Percentiles rank a stretch among this genome's conserved stretches.
phyloP scores from a whole-genome alignment of 2,797 vertebrate genomes.

The Poecilia picta region DNA sequence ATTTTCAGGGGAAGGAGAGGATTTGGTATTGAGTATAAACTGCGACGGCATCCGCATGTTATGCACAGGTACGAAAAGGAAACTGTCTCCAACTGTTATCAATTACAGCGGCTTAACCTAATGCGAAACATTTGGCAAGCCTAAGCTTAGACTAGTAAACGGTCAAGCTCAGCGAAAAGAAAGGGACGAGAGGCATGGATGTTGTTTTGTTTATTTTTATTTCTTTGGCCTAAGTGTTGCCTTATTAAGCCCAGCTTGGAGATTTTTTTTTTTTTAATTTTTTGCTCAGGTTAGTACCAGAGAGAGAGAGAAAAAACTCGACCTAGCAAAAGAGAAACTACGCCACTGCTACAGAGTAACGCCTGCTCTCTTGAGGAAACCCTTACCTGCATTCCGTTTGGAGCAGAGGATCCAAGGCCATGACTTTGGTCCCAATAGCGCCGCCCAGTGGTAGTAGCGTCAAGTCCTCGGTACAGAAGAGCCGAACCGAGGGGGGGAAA shows the following conservation, averaged over 20 bases:
- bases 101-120: slow-evolving; percentile 31
- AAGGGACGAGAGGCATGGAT: slow-evolving; percentile 73
- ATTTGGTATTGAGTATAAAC: slow-evolving; percentile 45
- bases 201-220: slow-evolving; percentile 3
- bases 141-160: slow-evolving; percentile 67
- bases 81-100: slow-evolving; percentile 17
- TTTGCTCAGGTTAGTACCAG: slow-evolving; percentile 41
- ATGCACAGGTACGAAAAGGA: not conserved
- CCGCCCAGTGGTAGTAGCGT: slow-evolving; percentile 86
- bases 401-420: slow-evolving; percentile 82
- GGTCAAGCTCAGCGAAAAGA: slow-evolving; percentile 72
- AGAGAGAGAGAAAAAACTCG: slow-evolving; percentile 15
- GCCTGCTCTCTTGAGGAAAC: slow-evolving; percentile 7
- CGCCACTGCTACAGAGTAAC: not conserved
- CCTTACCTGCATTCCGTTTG: slow-evolving; percentile 67
- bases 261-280: slow-evolving; percentile 23
- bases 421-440: slow-evolving; percentile 97
- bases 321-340: not conserved
- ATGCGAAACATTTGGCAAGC: slow-evolving; percentile 58
- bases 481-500: slow-evolving; percentile 40
- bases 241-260: slow-evolving; percentile 71
- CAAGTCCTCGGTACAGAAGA: slow-evolving; percentile 15
- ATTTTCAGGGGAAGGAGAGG: slow-evolving; percentile 37
- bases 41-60: slow-evolving; percentile 33
- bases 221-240: slow-evolving; percentile 52